These are phyloP conservation scores for Acropora yongei DNA, from an alignment of 64 coral and sea anemone genomes.

Conservation along the genomic window DNA sequence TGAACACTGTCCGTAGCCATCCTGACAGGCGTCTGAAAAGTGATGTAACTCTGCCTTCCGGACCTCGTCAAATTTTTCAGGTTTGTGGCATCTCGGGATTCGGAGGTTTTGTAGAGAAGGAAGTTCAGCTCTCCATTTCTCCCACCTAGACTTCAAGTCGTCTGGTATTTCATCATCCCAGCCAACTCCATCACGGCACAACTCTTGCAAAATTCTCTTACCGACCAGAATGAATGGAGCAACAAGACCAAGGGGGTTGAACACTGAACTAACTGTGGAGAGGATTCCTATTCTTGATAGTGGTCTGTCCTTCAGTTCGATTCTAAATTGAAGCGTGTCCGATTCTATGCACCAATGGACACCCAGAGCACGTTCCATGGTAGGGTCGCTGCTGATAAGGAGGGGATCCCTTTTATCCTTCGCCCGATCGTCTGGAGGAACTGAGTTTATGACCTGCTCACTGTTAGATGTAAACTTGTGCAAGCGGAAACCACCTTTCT, in stretches of 20 bases:
- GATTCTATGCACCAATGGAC: not conserved
- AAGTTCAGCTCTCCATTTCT: not conserved
- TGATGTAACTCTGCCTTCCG: too few species aligned
- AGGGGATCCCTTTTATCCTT: not conserved
- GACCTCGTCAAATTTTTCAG: not conserved
- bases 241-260: not conserved
- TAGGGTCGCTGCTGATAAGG: not conserved
- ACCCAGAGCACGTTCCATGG: not conserved
- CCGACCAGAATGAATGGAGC: not conserved
- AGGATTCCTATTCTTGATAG: constrained; percentile 8
- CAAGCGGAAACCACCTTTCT: not conserved
- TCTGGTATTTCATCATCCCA: not conserved
- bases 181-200: not conserved
- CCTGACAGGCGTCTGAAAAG: too few species aligned
- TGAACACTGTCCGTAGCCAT: too few species aligned
- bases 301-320: not conserved
- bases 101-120: not conserved
- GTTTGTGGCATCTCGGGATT: not conserved
- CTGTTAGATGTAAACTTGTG: constrained; percentile 6
- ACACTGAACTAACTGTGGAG: not conserved
- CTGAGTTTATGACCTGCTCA: not conserved
- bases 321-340: not conserved
- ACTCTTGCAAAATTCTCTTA: not conserved
- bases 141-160: not conserved
- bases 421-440: not conserved